phyloP scores from a whole-genome alignment of 2,888 invertebrate species.

The Bugulina stolonifera region DNA sequence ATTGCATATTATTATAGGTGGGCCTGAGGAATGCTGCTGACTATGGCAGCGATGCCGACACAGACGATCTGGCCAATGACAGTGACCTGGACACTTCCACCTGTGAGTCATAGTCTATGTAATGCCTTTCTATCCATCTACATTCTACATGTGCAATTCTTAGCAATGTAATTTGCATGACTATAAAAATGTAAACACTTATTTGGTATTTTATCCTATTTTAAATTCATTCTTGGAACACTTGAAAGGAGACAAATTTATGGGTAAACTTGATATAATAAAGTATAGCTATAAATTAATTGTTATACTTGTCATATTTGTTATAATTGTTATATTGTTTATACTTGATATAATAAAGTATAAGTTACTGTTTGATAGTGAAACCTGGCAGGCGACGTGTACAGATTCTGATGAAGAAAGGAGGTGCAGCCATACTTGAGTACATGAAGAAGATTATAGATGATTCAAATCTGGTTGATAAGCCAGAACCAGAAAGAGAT shows the following conservation, averaged over 20 bases:
- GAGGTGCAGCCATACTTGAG: constrained; percentile 43
- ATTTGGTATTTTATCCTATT: no score
- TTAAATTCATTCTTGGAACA: no score
- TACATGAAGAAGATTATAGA: constrained; percentile 48
- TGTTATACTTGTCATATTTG: no score
- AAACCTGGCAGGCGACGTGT: constrained; percentile 42
- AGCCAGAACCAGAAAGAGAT: constrained; percentile 36
- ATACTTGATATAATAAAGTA: no score
- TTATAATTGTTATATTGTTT: no score
- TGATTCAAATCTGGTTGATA: constrained; percentile 40
- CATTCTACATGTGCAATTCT: neutral
- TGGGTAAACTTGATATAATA: no score
- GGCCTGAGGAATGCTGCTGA: constrained; percentile 43
- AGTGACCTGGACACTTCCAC: constrained; percentile 49
- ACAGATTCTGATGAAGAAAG: constrained; percentile 47
- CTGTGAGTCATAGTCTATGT: constrained; percentile 35
- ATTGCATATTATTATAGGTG: constrained; percentile 32
- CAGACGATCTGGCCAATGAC: constrained; percentile 49
- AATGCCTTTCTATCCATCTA: neutral
- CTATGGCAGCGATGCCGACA: constrained; percentile 45
- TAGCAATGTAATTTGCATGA: no score
- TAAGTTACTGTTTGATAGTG: no score
- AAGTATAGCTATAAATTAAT: no score
- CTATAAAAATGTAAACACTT: no score
- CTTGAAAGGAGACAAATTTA: no score